Evolutionary conservation across 1,140 invertebrate species (phyloP), one percentile per base, ranked within the genome.

Genomic region (Olivierus martensii): DNA sequence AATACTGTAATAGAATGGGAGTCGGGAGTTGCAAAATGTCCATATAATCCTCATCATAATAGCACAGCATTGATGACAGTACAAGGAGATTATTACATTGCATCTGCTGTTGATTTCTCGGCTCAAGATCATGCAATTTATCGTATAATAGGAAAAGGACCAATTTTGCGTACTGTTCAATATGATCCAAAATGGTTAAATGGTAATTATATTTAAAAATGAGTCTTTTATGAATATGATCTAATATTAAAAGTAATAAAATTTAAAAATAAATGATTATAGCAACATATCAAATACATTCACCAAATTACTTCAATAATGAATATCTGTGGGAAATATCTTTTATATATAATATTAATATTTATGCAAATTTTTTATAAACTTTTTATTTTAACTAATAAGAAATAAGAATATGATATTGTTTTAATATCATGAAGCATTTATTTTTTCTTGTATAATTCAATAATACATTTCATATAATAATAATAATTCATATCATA

Each of bases 101-200:
- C 82, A 0, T 82, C 83, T 1, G 79, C 84, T 2, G 84, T 83
- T 0, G 88, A 92, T 66, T 89, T 90, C 68, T 79, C 81, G 9
- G 82, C 84, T 51, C 77, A 82, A 5, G 84, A 90, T 62, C 83
- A 76, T 56, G 58, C 51, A 15, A 56, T 59, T 19, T 65, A 44
- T 47, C 70, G 78, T 55, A 69, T 64, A 58, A 61, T 65, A 59
- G 65, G 66, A 44, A 50, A 46, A 18, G 36, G 45, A 11, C 55
- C 67, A 7, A 74, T 67, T 46, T 71, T 90, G 5, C 71, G 89
- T 44, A 95, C 91, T 0, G 78, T 80, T 48, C 87, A 92, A 60
- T 91, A 90, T 65, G 87, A 95, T 66, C 79, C 81, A 47, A 89
- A 88, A 62, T 93, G 87, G 86, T 71, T 97, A 3, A 93, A 92